These are phyloP conservation scores for Temnothorax ravouxi DNA, from an alignment of 2,888 invertebrate genomes.

Conservation along the genomic window DNA sequence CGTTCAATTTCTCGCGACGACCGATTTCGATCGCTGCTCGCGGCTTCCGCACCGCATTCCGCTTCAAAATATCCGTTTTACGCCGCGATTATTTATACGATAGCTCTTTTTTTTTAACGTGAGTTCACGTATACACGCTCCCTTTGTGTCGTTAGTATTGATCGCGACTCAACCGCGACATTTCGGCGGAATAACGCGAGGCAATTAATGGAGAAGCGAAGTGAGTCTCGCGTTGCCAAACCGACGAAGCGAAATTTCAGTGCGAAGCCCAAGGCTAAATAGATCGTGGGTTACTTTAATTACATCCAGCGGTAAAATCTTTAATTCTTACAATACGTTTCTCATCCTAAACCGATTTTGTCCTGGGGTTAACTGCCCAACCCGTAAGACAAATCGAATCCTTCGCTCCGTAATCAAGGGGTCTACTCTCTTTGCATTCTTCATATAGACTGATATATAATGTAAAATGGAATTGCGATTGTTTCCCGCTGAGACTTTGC, in stretches of 20 bases:
- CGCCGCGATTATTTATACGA: constrained; percentile 41
- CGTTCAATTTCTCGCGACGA: constrained; percentile 21
- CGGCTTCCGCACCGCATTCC: neutral
- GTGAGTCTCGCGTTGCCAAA: constrained; percentile 10
- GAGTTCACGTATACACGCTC: neutral
- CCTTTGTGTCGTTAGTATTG: constrained; percentile 49
- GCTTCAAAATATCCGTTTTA: constrained; percentile 19
- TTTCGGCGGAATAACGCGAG: constrained; percentile 44
- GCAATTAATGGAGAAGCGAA: constrained; percentile 55
- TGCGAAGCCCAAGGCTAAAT: constrained; percentile 4
- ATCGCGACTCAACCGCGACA: constrained; percentile 43
- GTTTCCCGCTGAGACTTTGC: neutral
- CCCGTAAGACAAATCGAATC: neutral
- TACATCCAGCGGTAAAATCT: neutral
- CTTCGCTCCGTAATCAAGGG: neutral
- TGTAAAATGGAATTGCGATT: constrained; percentile 1
- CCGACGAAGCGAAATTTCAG: constrained; percentile 30
- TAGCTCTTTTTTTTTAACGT: constrained; percentile 26
- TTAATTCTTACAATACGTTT: constrained; percentile 2
- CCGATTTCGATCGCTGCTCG: constrained; percentile 18
- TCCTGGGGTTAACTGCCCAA: neutral
- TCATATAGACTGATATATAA: neutral
- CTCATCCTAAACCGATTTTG: constrained; percentile 1
- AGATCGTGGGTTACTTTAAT: neutral
- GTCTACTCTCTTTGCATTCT: neutral